These are phyloP conservation scores for Bufotes viridis DNA, from an alignment of 2,797 vertebrate genomes.

Conservation along the genomic window DNA sequence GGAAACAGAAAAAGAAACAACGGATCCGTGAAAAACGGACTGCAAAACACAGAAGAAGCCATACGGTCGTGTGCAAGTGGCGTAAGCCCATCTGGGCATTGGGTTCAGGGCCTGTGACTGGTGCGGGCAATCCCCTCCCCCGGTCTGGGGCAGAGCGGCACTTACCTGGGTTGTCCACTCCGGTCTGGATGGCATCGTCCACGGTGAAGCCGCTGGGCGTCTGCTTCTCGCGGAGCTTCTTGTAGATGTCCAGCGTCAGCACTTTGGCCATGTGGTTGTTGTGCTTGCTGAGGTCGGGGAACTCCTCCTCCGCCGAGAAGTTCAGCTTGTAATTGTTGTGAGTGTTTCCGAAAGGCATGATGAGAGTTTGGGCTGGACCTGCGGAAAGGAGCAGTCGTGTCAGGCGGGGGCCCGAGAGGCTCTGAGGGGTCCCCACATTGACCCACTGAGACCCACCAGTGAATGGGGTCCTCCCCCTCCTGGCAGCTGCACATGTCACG, in stretches of 20 bases:
- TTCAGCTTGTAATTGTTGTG: constrained; percentile 91
- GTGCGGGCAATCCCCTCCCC: no score
- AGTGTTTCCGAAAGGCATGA: constrained; percentile 87
- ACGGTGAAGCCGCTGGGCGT: constrained; percentile 92
- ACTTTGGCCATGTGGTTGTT: constrained; percentile 97
- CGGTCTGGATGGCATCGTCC: constrained; percentile 91
- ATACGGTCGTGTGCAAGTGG: no score
- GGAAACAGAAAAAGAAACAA: no score
- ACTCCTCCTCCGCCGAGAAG: constrained; percentile 85
- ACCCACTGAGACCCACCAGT: not conserved
- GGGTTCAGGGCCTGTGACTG: no score
- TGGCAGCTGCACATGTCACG: not conserved
- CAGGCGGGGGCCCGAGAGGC: not conserved
- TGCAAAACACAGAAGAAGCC: no score
- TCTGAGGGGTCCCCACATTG: not conserved
- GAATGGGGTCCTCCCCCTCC: not conserved
- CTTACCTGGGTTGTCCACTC: constrained; percentile 91
- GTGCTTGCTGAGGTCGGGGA: constrained; percentile 85
- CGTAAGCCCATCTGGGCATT: no score
- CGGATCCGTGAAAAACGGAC: no score
- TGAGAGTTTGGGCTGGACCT: constrained; percentile 75
- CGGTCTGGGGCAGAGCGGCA: not conserved
- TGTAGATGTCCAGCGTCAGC: constrained; percentile 83
- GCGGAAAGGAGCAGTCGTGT: not conserved
- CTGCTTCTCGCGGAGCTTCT: constrained; percentile 85